These are phyloP conservation scores for Agonopterix subpropinquella DNA, from an alignment of 2,888 invertebrate species.

Conservation along the genomic window DNA sequence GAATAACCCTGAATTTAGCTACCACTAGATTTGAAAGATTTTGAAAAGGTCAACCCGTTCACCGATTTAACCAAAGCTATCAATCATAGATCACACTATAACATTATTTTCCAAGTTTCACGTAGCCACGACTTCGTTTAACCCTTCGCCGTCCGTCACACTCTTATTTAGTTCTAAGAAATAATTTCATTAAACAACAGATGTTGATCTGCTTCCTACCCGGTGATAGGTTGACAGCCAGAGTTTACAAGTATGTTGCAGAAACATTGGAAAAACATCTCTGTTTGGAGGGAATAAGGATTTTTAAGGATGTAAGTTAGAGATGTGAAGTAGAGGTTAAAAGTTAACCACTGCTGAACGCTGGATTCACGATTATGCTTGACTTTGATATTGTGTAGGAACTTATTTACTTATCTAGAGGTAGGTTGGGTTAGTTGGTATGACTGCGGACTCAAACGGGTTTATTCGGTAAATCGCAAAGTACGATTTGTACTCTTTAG, in stretches of 20 bases:
- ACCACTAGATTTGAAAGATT: background rate
- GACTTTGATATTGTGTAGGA: too few relatives aligned
- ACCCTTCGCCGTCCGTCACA: conserved; percentile 14
- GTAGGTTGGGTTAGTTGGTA: too few relatives aligned
- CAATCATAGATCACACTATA: background rate
- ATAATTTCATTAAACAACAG: conserved; percentile 51
- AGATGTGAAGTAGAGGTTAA: conserved; percentile 28
- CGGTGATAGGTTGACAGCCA: conserved; percentile 37
- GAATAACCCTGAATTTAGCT: too few relatives aligned
- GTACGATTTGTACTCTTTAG: too few relatives aligned
- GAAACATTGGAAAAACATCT: too few relatives aligned
- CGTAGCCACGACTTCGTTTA: conserved; percentile 21
- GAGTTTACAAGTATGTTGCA: background rate
- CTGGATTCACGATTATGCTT: conserved; percentile 26
- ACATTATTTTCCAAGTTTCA: conserved; percentile 1
- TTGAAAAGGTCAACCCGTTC: background rate
- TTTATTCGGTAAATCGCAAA: too few relatives aligned
- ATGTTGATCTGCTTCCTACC: conserved; percentile 31
- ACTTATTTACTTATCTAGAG: too few relatives aligned
- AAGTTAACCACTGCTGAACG: conserved; percentile 42
- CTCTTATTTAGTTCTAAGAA: conserved; percentile 33
- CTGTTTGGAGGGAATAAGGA: too few relatives aligned
- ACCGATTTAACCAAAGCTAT: background rate
- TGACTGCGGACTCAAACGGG: too few relatives aligned
- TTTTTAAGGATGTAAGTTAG: too few relatives aligned